phyloP scores from a whole-genome alignment of 23 tunicate species.

The Corella eumyota region DNA sequence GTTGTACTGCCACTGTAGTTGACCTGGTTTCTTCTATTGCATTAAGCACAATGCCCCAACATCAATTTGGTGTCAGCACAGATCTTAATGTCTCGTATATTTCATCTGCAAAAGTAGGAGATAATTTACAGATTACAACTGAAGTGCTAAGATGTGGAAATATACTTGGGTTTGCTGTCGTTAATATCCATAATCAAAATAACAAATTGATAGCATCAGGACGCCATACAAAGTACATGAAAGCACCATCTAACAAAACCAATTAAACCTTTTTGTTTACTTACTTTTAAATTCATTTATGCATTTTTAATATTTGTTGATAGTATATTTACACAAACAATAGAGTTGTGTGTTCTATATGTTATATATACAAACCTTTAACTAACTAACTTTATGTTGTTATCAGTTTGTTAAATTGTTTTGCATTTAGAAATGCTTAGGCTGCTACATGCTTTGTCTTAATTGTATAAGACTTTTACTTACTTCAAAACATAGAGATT shows the following conservation, averaged over 20 bases:
- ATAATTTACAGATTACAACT: conserved; percentile 41
- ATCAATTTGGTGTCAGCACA: conserved; percentile 49
- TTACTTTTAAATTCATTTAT: no score
- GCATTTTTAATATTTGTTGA: no score
- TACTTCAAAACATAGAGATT: no score
- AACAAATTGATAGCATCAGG: conserved; percentile 61
- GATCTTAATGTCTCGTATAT: conserved; percentile 69
- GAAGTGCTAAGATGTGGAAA: conserved; percentile 57
- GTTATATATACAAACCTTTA: no score
- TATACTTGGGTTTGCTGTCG: conserved; percentile 56
- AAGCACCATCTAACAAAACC: not conserved
- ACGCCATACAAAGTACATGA: conserved; percentile 55
- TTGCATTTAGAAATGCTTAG: no score
- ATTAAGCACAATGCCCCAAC: conserved; percentile 30
- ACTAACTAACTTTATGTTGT: no score
- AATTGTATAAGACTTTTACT: no score
- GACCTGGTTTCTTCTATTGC: conserved; percentile 61
- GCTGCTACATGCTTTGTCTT: no score
- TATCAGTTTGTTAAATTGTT: no score
- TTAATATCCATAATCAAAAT: conserved; percentile 46
- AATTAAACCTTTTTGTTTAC: no score
- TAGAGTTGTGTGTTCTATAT: no score
- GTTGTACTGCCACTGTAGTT: conserved; percentile 56
- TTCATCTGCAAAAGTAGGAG: conserved; percentile 51
- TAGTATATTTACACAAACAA: no score